These are phyloP conservation scores for Serranus cabrilla DNA, from an alignment of 2,797 vertebrate species.

Conservation along the genomic window DNA sequence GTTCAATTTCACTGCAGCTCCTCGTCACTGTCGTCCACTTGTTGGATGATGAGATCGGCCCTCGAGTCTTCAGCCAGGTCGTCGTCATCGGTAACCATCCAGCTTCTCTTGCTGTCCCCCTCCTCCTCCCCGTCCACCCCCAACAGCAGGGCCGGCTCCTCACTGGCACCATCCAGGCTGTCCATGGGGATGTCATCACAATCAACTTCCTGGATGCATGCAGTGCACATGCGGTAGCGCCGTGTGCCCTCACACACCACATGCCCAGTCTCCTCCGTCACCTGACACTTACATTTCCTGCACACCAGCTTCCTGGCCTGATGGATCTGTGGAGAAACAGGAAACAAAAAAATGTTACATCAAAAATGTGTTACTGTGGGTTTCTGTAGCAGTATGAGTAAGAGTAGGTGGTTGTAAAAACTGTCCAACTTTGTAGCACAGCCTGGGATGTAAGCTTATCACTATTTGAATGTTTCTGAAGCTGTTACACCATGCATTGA, in stretches of 20 bases:
- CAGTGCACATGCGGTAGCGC: constrained; percentile 93
- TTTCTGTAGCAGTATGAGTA: background rate
- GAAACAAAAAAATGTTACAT: background rate
- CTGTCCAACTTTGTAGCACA: background rate
- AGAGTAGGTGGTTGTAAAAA: background rate
- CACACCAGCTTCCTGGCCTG: constrained; percentile 97
- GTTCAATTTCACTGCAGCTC: constrained; percentile 85
- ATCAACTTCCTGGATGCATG: constrained; percentile 93
- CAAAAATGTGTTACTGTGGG: background rate
- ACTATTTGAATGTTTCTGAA: background rate
- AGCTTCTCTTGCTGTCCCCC: constrained; percentile 89
- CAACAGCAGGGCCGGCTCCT: constrained; percentile 87
- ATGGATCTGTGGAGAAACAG: constrained; percentile 89
- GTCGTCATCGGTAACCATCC: constrained; percentile 90
- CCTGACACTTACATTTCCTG: constrained; percentile 95
- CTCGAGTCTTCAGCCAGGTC: constrained; percentile 95
- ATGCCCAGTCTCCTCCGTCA: constrained; percentile 93
- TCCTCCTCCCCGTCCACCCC: constrained; percentile 90
- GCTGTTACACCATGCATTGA: background rate
- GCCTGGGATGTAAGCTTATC: background rate
- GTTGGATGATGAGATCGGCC: constrained; percentile 94
- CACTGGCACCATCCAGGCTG: constrained; percentile 71
- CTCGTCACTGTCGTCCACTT: constrained; percentile 96
- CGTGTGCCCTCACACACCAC: constrained; percentile 96
- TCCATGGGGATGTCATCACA: constrained; percentile 91